Evolutionary conservation across 1,140 invertebrate genomes (phyloP).

Genomic region (Drosophila varians): DNA sequence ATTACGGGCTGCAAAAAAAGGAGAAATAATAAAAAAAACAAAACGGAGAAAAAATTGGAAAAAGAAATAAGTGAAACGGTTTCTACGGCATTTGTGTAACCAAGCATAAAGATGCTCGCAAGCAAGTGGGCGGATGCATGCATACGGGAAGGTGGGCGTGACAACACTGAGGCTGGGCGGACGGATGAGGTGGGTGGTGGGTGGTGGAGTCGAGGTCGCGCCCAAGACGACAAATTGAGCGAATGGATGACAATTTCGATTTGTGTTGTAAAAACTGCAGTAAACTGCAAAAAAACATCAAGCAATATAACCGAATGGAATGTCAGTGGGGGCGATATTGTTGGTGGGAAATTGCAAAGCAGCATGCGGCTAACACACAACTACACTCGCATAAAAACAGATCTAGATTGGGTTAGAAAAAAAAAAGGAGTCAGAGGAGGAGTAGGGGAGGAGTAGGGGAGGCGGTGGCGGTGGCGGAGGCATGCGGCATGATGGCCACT

Average conservation of each 20-base stretch:
- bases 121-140: slow-evolving; percentile 28
- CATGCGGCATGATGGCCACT: slow-evolving; percentile 15
- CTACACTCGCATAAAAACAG: slow-evolving; percentile 23
- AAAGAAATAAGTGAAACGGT: slow-evolving; percentile 44
- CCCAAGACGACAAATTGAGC: slow-evolving; percentile 81
- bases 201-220: slow-evolving; percentile 18
- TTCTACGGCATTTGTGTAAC: slow-evolving; percentile 60
- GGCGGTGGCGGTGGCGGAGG: background rate
- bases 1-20: slow-evolving; percentile 11
- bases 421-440: background rate
- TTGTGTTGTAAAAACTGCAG: slow-evolving; percentile 81
- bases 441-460: no score
- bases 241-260: slow-evolving; percentile 83
- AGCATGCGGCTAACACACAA: slow-evolving; percentile 7
- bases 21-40: slow-evolving; percentile 11
- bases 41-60: background rate
- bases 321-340: slow-evolving; percentile 27
- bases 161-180: background rate
- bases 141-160: slow-evolving; percentile 23
- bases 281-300: slow-evolving; percentile 70
- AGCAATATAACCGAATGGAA: slow-evolving; percentile 21
- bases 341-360: slow-evolving; percentile 47
- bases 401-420: slow-evolving; percentile 22
- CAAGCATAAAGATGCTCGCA: slow-evolving; percentile 48
- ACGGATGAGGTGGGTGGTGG: background rate